Evolutionary conservation across 2,113 vertebrate species (phyloP).

Genomic region (Lontra canadensis): DNA sequence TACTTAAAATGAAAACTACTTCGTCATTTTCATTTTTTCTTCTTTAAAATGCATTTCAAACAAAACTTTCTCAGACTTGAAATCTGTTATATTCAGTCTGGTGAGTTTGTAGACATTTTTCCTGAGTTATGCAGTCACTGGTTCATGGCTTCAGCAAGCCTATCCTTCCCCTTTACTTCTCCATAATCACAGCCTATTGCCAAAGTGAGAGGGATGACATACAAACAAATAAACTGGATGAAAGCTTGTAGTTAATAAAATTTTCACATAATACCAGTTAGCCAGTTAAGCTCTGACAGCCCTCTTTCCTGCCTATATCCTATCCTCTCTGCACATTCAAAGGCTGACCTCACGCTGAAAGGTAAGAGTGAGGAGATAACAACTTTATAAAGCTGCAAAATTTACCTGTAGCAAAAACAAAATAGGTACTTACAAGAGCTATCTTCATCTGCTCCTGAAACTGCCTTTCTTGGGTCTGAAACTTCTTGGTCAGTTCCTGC

Average conservation of each 20-base stretch:
- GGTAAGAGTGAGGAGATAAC: background rate
- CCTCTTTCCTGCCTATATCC: background rate
- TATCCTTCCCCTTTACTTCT: background rate
- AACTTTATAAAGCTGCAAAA: background rate
- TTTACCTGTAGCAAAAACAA: background rate
- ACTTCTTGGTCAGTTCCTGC: constrained; percentile 83
- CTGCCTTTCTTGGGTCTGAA: constrained; percentile 80
- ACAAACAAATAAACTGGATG: background rate
- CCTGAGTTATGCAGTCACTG: background rate
- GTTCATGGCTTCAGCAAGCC: background rate
- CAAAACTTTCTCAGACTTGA: background rate
- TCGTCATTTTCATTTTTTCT: constrained; percentile 3
- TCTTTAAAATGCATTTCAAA: constrained; percentile 40
- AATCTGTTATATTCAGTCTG: background rate
- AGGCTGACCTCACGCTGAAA: background rate
- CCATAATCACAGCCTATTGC: background rate
- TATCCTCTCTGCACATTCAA: background rate
- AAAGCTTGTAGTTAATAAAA: background rate
- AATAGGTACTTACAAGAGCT: constrained; percentile 86
- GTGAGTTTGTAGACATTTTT: background rate
- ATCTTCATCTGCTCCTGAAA: constrained; percentile 86
- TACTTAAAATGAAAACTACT: constrained; percentile 21
- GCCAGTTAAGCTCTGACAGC: background rate
- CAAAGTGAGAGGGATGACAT: background rate
- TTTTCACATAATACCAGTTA: background rate